phyloP scores from a whole-genome alignment of 2,888 invertebrate species.

The Drosophila setosimentum region DNA sequence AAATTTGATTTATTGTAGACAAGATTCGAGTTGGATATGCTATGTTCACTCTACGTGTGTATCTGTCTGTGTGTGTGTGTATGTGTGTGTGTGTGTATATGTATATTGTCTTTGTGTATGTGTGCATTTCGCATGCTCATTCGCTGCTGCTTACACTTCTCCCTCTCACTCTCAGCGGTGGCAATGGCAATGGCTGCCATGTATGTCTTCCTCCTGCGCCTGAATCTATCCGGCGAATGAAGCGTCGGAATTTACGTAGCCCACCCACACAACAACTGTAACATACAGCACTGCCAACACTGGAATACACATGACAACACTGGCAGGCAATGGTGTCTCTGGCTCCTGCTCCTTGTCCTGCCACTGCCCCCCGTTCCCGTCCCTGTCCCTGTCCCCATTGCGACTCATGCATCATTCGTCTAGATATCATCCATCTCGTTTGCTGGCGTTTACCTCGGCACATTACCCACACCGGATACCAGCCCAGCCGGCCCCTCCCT shows the following conservation, averaged over 20 bases:
- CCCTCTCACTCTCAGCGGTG: slow-evolving; percentile 5
- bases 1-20: slow-evolving; percentile 86
- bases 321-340: slow-evolving; percentile 38
- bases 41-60: slow-evolving; percentile 49
- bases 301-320: slow-evolving; percentile 49
- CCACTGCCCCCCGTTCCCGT: slow-evolving; percentile 26
- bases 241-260: slow-evolving; percentile 73
- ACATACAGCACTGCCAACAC: slow-evolving; percentile 11
- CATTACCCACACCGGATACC: slow-evolving; percentile 67
- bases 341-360: background rate
- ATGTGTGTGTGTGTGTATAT: slow-evolving; percentile 27
- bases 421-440: slow-evolving; percentile 83
- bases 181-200: slow-evolving; percentile 59
- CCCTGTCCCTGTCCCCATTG: slow-evolving; percentile 56
- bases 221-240: slow-evolving; percentile 74
- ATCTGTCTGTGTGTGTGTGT: slow-evolving; percentile 30
- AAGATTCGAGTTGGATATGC: slow-evolving; percentile 85
- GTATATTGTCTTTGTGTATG: too few relatives aligned
- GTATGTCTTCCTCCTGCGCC: slow-evolving; percentile 48
- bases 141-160: slow-evolving; percentile 68
- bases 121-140: slow-evolving; percentile 70
- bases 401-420: slow-evolving; percentile 83
- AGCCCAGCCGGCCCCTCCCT: background rate
- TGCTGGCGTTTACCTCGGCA: slow-evolving; percentile 75
- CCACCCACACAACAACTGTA: slow-evolving; percentile 24